Conservation (phyloP, 1,140 invertebrate genomes). For the Apocrypta bakeri region DNA sequence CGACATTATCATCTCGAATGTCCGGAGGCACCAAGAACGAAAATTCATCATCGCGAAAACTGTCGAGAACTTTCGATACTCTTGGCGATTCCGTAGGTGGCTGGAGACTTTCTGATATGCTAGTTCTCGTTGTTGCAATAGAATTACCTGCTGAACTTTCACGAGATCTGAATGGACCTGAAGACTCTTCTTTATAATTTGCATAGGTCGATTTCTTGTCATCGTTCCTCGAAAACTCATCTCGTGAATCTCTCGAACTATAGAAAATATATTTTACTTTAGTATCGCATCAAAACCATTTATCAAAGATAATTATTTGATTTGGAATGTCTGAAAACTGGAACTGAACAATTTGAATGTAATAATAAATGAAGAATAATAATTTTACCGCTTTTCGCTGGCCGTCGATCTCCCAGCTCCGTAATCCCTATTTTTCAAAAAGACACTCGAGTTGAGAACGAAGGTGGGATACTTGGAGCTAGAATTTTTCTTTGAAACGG, state of each 20-base stretch:
- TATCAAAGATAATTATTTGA: no score
- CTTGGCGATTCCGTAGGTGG: background rate
- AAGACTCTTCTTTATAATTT: background rate
- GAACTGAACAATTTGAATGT: no score
- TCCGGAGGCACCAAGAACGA: slow-evolving; percentile 26
- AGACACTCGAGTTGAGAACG: slow-evolving; percentile 58
- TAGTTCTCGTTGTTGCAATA: background rate
- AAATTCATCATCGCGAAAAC: background rate
- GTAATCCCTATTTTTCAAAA: slow-evolving; percentile 48
- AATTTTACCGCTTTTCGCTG: background rate
- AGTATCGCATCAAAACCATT: no score
- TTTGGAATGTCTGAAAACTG: no score
- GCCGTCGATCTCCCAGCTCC: background rate
- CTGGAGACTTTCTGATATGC: slow-evolving; percentile 1
- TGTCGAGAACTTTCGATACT: background rate
- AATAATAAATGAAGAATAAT: no score
- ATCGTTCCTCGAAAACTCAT: background rate
- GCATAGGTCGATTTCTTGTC: background rate
- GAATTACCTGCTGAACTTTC: background rate
- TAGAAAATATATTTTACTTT: background rate
- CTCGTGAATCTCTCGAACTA: background rate
- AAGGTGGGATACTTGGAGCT: slow-evolving; percentile 55
- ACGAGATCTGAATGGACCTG: background rate
- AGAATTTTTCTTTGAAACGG: background rate
- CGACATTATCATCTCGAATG: background rate